Conservation (phyloP, 2,888 invertebrate genomes). For the Sussaba pulchella region DNA sequence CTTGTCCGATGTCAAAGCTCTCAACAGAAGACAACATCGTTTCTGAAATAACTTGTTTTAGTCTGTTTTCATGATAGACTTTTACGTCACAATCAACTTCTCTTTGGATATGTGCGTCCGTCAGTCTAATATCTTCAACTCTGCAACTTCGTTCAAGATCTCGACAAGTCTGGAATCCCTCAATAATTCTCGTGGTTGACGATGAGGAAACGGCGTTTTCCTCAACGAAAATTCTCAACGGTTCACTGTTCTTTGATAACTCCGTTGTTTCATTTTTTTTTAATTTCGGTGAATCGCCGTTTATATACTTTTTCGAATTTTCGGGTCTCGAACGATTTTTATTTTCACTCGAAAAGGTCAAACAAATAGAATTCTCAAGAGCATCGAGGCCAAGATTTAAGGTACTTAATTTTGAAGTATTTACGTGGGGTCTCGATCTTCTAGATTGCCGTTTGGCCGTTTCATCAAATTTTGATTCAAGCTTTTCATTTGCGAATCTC, state of each 20-base stretch:
- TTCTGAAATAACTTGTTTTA: constrained; percentile 20
- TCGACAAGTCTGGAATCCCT: constrained; percentile 37
- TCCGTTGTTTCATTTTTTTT: constrained; percentile 17
- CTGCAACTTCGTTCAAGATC: constrained; percentile 52
- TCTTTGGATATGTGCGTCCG: background rate
- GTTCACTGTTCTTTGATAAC: constrained; percentile 48
- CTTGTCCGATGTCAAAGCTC: background rate
- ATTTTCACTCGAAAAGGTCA: constrained; percentile 44
- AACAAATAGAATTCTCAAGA: constrained; percentile 51
- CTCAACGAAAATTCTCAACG: constrained; percentile 14
- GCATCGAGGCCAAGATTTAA: constrained; percentile 50
- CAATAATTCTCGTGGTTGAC: constrained; percentile 27
- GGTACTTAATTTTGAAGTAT: constrained; percentile 40
- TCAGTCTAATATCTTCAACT: constrained; percentile 48
- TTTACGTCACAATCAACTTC: background rate
- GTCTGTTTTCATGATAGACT: background rate
- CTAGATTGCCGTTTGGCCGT: constrained; percentile 6
- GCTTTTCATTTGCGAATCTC: background rate
- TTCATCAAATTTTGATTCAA: constrained; percentile 8
- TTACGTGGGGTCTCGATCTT: constrained; percentile 22
- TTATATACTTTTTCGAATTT: background rate
- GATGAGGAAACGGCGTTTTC: background rate
- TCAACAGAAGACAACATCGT: constrained; percentile 12
- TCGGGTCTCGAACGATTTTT: constrained; percentile 30
- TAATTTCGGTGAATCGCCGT: background rate